Percentiles rank a stretch among this genome's conserved stretches.
Evolutionary conservation across 2,888 invertebrate species (phyloP).

Genomic region (Drosophila mulleri): DNA sequence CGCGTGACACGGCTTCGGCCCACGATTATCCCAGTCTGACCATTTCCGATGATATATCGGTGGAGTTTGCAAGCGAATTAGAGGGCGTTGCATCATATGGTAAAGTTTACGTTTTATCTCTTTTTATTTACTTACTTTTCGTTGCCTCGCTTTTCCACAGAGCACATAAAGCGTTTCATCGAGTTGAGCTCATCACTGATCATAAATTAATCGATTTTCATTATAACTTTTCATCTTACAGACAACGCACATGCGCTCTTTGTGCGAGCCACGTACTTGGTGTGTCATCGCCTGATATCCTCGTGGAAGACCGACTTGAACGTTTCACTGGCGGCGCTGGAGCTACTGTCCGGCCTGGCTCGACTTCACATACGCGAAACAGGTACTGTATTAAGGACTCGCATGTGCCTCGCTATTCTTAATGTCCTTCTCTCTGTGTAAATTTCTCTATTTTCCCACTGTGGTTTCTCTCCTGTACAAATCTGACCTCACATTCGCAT

Average conservation of each 20-base stretch:
- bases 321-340: constrained; percentile 96
- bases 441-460: constrained; percentile 44
- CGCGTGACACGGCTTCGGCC: constrained; percentile 83
- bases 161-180: too few species aligned
- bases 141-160: not conserved
- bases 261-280: constrained; percentile 95
- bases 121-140: not conserved
- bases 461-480: constrained; percentile 32
- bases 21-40: constrained; percentile 86
- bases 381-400: constrained; percentile 86
- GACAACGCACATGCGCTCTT: constrained; percentile 95
- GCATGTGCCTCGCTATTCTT: constrained; percentile 6
- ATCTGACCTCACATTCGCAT: constrained; percentile 11
- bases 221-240: constrained; percentile 80
- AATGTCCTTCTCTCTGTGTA: constrained; percentile 26
- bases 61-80: constrained; percentile 84
- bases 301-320: constrained; percentile 98
- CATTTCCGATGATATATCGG: constrained; percentile 85
- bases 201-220: constrained; percentile 3
- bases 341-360: constrained; percentile 95
- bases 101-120: constrained; percentile 59
- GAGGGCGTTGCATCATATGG: constrained; percentile 84
- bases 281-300: constrained; percentile 97
- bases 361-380: constrained; percentile 95
- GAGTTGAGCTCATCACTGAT: not conserved